Conservation (phyloP, 2,888 invertebrate genomes). For the Caenorhabditis virilis region DNA sequence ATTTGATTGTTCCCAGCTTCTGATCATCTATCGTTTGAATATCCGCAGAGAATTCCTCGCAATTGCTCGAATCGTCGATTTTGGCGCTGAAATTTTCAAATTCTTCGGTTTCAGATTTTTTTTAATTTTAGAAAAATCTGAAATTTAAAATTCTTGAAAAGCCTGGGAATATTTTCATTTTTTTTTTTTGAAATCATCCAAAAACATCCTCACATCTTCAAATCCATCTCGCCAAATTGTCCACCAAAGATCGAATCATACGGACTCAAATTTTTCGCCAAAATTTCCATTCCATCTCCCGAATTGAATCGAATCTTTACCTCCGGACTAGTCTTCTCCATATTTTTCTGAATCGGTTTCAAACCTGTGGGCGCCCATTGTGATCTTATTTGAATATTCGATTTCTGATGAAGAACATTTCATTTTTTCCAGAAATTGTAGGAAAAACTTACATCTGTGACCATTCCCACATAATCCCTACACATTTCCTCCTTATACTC, state of each 20-base stretch:
- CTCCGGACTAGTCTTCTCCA: conserved; percentile 49
- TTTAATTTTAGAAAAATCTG: no score
- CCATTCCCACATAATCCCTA: conserved; percentile 47
- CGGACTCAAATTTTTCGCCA: conserved; percentile 35
- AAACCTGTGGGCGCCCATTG: conserved; percentile 10
- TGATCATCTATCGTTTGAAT: conserved; percentile 5
- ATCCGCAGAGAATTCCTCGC: no score
- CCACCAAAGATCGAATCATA: conserved; percentile 61
- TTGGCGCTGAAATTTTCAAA: no score
- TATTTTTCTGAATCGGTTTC: conserved; percentile 10
- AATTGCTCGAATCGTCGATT: no score
- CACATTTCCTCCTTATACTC: conserved; percentile 67
- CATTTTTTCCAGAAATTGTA: not conserved
- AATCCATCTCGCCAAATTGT: conserved; percentile 38
- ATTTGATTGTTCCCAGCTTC: conserved; percentile 19
- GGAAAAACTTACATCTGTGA: conserved; percentile 32
- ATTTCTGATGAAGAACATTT: conserved; percentile 10
- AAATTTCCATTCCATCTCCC: conserved; percentile 15
- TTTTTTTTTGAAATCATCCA: not conserved
- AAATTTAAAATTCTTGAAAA: no score
- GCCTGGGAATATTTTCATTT: no score
- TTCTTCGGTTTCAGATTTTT: no score
- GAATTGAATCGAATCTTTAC: conserved; percentile 37
- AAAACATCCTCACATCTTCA: not conserved
- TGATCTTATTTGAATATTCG: conserved; percentile 14